Evolutionary conservation across 1,140 invertebrate genomes (phyloP).

Genomic region (Tachypleus tridentatus): DNA sequence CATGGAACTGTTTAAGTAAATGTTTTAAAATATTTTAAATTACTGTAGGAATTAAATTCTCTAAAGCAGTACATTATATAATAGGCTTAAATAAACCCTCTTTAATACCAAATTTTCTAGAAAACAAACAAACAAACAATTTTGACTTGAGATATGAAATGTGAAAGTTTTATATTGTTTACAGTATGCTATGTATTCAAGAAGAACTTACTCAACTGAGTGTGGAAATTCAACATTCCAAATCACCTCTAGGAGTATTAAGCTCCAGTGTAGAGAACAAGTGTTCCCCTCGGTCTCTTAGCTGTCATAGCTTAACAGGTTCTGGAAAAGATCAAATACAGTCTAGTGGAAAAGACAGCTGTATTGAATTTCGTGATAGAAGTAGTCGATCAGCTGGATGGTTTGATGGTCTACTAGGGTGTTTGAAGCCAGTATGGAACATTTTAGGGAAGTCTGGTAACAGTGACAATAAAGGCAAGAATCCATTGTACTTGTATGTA

Average conservation of each 20-base stretch:
- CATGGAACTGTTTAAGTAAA: no score
- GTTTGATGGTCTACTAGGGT: conserved; percentile 71
- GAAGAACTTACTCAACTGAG: conserved; percentile 47
- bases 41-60: no score
- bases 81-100: no score
- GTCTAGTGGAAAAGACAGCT: not conserved
- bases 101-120: no score
- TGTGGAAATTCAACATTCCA: conserved; percentile 22
- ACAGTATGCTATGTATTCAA: conserved; percentile 51
- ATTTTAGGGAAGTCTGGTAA: conserved; percentile 61
- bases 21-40: no score
- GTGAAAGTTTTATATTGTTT: no score
- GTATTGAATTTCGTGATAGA: not conserved
- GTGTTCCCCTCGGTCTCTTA: not conserved
- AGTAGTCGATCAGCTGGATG: conserved; percentile 38
- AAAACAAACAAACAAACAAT: no score
- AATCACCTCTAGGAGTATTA: not conserved
- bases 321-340: not conserved
- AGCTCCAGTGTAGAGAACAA: not conserved
- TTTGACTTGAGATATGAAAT: no score
- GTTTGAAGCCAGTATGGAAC: conserved; percentile 68
- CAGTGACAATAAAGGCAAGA: conserved; percentile 7
- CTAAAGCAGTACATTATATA: no score
- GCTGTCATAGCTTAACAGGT: not conserved
- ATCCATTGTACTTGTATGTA: no score